Percentiles rank a stretch among this genome's conserved stretches.
Conservation (phyloP, 2,888 invertebrate genomes). For the Phania funesta region DNA sequence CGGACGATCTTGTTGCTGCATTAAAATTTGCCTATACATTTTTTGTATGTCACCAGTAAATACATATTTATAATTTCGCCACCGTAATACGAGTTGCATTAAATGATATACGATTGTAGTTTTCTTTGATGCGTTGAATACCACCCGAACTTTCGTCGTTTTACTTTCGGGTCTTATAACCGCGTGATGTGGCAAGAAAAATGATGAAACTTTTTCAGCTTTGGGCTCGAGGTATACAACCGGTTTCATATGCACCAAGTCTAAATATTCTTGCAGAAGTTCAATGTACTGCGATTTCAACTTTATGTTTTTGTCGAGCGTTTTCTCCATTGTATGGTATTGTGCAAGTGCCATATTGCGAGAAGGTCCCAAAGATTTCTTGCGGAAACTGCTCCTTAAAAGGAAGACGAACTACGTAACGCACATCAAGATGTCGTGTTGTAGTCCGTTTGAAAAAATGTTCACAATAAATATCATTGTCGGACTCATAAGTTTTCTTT, state of each 20-base stretch:
- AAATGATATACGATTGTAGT: background rate
- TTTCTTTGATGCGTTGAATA: background rate
- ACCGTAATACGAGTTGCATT: background rate
- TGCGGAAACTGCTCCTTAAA: background rate
- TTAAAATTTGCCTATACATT: background rate
- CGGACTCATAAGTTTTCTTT: background rate
- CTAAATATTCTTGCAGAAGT: background rate
- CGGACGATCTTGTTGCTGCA: background rate
- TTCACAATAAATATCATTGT: background rate
- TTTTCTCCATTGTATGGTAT: background rate
- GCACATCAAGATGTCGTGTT: background rate
- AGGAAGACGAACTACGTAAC: background rate
- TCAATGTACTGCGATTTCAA: background rate
- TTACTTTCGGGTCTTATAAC: background rate
- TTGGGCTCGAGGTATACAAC: background rate
- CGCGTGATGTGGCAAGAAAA: background rate
- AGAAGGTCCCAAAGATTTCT: background rate
- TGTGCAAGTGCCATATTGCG: background rate
- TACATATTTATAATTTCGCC: background rate
- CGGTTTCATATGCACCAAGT: background rate
- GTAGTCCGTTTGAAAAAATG: background rate
- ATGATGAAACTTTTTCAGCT: background rate
- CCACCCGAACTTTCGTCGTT: background rate
- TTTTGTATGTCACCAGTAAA: background rate
- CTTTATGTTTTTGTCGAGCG: background rate